Evolutionary conservation across 2,113 vertebrate species (phyloP).

Genomic region (Rhinogobius similis): DNA sequence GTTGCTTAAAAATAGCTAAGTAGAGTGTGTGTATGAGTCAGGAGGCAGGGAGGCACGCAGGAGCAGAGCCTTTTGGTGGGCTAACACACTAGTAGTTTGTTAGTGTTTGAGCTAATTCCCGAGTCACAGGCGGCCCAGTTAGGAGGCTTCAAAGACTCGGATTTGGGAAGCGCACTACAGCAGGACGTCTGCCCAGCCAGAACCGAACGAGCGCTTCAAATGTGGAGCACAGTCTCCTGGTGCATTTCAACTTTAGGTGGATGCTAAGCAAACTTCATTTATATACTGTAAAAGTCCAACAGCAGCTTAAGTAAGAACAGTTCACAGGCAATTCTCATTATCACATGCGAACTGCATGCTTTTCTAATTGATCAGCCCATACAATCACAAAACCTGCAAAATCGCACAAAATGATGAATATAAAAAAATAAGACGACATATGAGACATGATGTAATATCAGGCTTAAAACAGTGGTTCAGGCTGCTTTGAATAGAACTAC

Average conservation of each 20-base stretch:
- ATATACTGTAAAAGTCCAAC: not conserved
- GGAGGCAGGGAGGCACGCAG: conserved; percentile 53
- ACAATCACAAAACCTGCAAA: conserved; percentile 11
- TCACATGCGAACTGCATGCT: conserved; percentile 51
- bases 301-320: conserved; percentile 17
- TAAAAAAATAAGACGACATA: conserved; percentile 36
- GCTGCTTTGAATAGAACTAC: conserved; percentile 28
- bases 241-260: conserved; percentile 22
- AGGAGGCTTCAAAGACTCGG: conserved; percentile 72
- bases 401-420: conserved; percentile 13
- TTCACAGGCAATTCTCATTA: not conserved
- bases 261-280: not conserved
- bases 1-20: conserved; percentile 68
- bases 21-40: conserved; percentile 39
- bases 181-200: conserved; percentile 61
- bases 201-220: conserved; percentile 44
- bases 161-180: conserved; percentile 57
- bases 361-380: conserved; percentile 33
- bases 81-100: conserved; percentile 54
- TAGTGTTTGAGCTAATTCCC: conserved; percentile 67
- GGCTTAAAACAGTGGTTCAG: not conserved
- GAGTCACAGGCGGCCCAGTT: conserved; percentile 72
- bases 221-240: conserved; percentile 45
- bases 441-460: conserved; percentile 11
- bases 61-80: conserved; percentile 55